Percentiles rank a stretch among this genome's conserved stretches.
phyloP scores from a whole-genome alignment of 2,797 vertebrate species.

The Premnoplex brunnescens region DNA sequence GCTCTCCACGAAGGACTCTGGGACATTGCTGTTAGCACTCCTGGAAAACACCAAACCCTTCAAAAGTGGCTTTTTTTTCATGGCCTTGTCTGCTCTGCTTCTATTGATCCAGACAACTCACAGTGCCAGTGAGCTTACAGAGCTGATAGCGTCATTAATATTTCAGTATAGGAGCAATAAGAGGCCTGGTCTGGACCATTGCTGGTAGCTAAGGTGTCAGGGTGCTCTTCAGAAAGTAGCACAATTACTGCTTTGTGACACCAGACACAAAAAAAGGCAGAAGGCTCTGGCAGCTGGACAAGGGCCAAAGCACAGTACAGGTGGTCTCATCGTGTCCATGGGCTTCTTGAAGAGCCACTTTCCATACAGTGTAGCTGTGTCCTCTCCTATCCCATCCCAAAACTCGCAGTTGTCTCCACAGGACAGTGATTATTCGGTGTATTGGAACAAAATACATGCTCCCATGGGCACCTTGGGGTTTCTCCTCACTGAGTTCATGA shows the following conservation, averaged over 20 bases:
- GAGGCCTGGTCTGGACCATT: background rate
- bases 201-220: background rate
- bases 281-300: background rate
- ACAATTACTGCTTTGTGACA: background rate
- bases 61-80: background rate
- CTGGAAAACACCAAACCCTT: background rate
- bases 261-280: background rate
- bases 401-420: background rate
- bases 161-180: background rate
- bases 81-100: background rate
- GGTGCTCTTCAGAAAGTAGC: background rate
- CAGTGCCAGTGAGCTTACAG: background rate
- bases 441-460: background rate
- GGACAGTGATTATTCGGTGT: background rate
- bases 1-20: background rate
- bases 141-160: background rate
- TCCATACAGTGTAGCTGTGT: background rate
- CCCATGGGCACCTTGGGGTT: fast-evolving
- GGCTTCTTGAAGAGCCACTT: background rate
- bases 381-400: background rate
- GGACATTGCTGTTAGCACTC: background rate
- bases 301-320: background rate
- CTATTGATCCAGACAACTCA: background rate
- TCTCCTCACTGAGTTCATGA: background rate
- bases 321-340: background rate